These are phyloP conservation scores for Polydrusus tereticollis DNA, from an alignment of 2,888 invertebrate species.

Conservation along the genomic window DNA sequence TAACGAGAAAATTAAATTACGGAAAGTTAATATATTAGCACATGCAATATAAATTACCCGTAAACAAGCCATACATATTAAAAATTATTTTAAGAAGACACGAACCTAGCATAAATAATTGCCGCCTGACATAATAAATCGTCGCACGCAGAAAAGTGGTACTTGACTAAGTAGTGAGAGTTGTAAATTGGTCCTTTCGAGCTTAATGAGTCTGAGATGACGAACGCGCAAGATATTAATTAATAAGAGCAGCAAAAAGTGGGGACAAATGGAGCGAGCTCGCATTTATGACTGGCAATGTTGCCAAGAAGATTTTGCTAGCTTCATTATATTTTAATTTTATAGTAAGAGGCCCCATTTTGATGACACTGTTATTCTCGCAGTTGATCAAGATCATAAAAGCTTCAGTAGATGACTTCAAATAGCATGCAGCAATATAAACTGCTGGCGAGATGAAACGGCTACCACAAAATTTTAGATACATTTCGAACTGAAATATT, in stretches of 20 bases:
- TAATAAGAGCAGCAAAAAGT: constrained; percentile 62
- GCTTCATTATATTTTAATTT: too few species aligned
- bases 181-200: constrained; percentile 64
- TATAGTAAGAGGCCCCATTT: too few species aligned
- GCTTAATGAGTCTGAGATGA: constrained; percentile 64
- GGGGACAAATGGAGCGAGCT: constrained; percentile 60
- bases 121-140: constrained; percentile 57
- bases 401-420: too few species aligned
- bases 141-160: constrained; percentile 59
- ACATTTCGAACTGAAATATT: too few species aligned
- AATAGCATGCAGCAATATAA: too few species aligned
- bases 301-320: background rate
- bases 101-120: constrained; percentile 56
- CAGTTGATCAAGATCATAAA: too few species aligned
- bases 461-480: too few species aligned
- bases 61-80: constrained; percentile 60
- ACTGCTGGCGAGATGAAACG: too few species aligned
- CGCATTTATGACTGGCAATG: constrained; percentile 61
- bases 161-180: constrained; percentile 58
- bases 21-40: constrained; percentile 22
- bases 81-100: constrained; percentile 61
- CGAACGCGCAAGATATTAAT: constrained; percentile 62
- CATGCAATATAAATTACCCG: constrained; percentile 43
- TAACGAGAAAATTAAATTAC: constrained; percentile 22
- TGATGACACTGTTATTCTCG: too few species aligned